Percentiles rank a stretch among this genome's conserved stretches.
These are phyloP conservation scores for Rostratula benghalensis DNA, from an alignment of 2,113 vertebrate genomes.

Conservation along the genomic window DNA sequence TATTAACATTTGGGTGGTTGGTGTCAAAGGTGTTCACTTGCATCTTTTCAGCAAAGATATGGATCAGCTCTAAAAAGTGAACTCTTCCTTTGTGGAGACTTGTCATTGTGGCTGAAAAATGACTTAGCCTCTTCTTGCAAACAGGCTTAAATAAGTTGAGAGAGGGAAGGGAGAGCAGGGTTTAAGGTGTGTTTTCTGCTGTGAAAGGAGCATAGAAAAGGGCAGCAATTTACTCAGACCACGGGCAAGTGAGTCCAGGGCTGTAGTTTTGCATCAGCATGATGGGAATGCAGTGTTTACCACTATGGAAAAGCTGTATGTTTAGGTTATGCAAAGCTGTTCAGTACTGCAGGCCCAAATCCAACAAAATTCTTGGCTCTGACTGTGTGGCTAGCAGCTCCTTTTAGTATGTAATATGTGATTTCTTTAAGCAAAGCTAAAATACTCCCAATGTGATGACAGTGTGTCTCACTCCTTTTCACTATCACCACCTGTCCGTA, in stretches of 20 bases:
- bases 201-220: not conserved
- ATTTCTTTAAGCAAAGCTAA: not conserved
- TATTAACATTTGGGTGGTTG: not conserved
- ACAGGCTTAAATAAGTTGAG: not conserved
- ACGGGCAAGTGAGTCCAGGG: not conserved
- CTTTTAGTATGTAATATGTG: not conserved
- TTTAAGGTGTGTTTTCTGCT: not conserved
- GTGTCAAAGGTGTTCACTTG: not conserved
- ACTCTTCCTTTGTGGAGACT: not conserved
- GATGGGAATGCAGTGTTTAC: not conserved
- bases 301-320: not conserved
- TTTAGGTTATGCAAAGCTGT: not conserved
- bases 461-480: slow-evolving; percentile 23
- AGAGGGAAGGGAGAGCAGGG: not conserved
- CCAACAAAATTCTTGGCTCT: not conserved
- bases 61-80: not conserved
- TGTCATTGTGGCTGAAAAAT: not conserved
- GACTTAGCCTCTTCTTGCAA: not conserved
- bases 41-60: not conserved
- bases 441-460: not conserved
- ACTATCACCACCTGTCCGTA: not conserved
- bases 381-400: not conserved
- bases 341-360: not conserved
- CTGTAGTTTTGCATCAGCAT: not conserved
- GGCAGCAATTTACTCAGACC: not conserved